Percentiles rank a stretch among this genome's conserved stretches.
Evolutionary conservation across 2,888 invertebrate genomes (phyloP).

Genomic region (Molanna angustata): DNA sequence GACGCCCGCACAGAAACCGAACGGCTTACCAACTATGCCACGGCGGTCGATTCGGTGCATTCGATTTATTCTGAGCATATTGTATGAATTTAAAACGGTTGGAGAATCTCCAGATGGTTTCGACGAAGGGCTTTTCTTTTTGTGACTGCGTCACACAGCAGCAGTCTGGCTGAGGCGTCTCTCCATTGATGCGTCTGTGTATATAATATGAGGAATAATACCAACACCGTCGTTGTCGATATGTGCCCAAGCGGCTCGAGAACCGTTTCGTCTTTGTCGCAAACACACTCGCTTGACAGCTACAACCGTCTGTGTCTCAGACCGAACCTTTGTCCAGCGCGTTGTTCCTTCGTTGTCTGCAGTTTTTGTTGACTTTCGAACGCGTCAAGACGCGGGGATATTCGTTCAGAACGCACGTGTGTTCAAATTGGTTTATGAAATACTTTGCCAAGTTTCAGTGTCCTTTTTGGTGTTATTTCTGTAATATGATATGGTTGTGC

Average conservation of each 20-base stretch:
- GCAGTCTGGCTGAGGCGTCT: conserved; percentile 23
- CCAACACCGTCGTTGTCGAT: no score
- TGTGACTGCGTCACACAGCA: conserved; percentile 5
- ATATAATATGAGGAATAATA: no score
- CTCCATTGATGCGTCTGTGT: conserved; percentile 21
- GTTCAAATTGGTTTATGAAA: no score
- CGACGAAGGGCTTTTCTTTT: conserved; percentile 5
- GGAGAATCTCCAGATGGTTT: no score
- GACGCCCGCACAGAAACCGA: no score
- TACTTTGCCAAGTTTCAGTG: no score
- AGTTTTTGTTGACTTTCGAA: conserved; percentile 3
- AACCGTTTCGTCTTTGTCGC: conserved; percentile 18
- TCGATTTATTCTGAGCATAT: background rate
- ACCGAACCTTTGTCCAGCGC: conserved; percentile 8
- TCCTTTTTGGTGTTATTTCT: no score
- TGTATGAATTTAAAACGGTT: background rate
- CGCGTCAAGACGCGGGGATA: conserved; percentile 8
- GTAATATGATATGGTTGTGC: no score
- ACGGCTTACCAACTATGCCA: no score
- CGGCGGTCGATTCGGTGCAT: no score
- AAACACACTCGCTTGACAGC: conserved; percentile 15
- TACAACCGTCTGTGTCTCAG: background rate
- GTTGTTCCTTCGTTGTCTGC: background rate
- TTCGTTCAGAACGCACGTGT: no score
- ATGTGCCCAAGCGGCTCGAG: no score